These are phyloP conservation scores for Sebastes matsubarae DNA, from an alignment of 2,797 vertebrate genomes.

Conservation along the genomic window DNA sequence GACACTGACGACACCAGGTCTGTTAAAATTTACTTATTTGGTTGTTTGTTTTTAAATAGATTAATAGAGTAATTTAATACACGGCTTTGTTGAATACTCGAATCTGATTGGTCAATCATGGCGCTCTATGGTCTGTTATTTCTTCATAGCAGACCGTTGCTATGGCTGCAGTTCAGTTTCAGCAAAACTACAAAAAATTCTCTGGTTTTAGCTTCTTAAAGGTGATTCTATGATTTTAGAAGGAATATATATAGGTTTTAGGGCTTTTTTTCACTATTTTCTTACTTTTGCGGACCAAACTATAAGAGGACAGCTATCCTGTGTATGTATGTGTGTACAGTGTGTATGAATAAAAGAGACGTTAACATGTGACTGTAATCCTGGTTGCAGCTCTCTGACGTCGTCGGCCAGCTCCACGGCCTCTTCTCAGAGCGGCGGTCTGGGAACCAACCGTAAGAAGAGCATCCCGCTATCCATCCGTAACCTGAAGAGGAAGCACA, in stretches of 20 bases:
- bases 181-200: not conserved
- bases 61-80: no score
- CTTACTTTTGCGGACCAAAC: not conserved
- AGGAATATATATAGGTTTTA: not conserved
- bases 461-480: constrained; percentile 96
- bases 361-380: not conserved
- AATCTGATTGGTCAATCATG: no score
- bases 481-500: constrained; percentile 97
- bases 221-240: not conserved
- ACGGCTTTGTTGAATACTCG: no score
- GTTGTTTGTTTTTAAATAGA: not conserved
- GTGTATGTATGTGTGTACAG: not conserved
- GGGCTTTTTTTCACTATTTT: not conserved
- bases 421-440: constrained; percentile 92
- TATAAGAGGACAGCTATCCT: not conserved
- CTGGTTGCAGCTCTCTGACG: constrained; percentile 88
- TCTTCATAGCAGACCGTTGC: not conserved
- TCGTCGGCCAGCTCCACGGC: constrained; percentile 97
- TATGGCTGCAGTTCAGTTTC: not conserved
- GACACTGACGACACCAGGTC: constrained; percentile 94
- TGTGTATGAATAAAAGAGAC: not conserved
- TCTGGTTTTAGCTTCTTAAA: not conserved
- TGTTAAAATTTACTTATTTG: not conserved
- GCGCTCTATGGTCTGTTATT: no score
- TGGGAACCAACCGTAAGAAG: constrained; percentile 89